Conservation (phyloP, 2,888 invertebrate species). For the Torymus auratus region DNA sequence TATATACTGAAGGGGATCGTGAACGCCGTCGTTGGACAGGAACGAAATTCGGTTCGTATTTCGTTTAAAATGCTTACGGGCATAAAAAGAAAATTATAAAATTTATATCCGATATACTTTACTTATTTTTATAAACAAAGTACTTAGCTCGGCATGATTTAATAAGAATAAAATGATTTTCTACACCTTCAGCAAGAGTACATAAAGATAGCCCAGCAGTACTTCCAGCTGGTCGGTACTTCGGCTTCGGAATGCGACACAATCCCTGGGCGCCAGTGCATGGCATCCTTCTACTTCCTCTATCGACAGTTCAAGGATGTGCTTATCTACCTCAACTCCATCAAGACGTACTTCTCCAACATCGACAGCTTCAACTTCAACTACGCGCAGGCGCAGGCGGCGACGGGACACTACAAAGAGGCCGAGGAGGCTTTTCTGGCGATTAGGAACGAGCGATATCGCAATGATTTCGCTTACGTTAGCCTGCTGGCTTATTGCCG, state of each 20-base stretch:
- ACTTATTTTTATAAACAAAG: too few relatives aligned
- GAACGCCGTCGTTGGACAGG: slow-evolving; percentile 94
- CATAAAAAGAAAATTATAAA: slow-evolving; percentile 4
- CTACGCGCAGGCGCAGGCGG: slow-evolving; percentile 91
- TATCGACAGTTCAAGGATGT: slow-evolving; percentile 97
- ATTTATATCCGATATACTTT: too few relatives aligned
- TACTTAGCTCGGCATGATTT: too few relatives aligned
- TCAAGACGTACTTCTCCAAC: slow-evolving; percentile 94
- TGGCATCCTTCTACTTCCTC: slow-evolving; percentile 98
- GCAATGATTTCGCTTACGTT: slow-evolving; percentile 90
- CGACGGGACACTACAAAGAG: slow-evolving; percentile 94
- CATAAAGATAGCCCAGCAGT: slow-evolving; percentile 96
- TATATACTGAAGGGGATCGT: slow-evolving; percentile 98
- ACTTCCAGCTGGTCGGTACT: slow-evolving; percentile 96
- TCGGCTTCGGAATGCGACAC: slow-evolving; percentile 98
- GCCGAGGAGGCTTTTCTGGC: slow-evolving; percentile 93
- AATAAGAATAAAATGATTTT: not conserved
- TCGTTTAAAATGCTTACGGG: not conserved
- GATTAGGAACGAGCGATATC: slow-evolving; percentile 90
- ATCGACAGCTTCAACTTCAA: slow-evolving; percentile 90
- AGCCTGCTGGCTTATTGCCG: slow-evolving; percentile 92
- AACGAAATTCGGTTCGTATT: slow-evolving; percentile 88
- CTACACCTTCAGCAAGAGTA: slow-evolving; percentile 87
- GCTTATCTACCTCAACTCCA: slow-evolving; percentile 95
- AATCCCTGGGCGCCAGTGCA: slow-evolving; percentile 97